These are phyloP conservation scores for Noctua pronuba DNA, from an alignment of 2,888 invertebrate genomes.

Conservation along the genomic window DNA sequence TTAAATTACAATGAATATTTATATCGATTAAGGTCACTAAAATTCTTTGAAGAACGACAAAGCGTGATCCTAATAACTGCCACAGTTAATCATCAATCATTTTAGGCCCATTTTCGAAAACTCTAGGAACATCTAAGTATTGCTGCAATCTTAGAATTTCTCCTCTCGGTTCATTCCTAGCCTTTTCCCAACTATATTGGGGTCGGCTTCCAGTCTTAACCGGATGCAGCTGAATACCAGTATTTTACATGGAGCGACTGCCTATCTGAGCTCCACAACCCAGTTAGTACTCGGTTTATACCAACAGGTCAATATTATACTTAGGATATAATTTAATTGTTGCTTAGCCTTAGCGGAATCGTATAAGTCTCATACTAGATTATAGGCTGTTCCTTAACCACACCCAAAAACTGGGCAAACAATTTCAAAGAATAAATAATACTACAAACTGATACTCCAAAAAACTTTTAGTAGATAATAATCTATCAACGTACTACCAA, in stretches of 20 bases:
- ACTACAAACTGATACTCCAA: neutral
- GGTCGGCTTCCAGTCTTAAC: too few species aligned
- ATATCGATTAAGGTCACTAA: slow-evolving; percentile 29
- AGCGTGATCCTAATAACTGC: neutral
- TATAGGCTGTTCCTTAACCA: neutral
- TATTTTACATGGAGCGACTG: too few species aligned
- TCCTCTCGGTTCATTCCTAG: too few species aligned
- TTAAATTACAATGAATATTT: slow-evolving; percentile 25
- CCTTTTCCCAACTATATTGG: too few species aligned
- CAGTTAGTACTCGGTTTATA: too few species aligned
- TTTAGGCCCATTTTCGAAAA: neutral
- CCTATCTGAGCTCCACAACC: too few species aligned
- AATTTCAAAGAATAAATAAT: neutral
- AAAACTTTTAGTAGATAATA: slow-evolving; percentile 10
- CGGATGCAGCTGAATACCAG: too few species aligned
- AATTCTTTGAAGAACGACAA: slow-evolving; percentile 22
- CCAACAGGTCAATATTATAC: neutral
- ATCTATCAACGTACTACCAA: slow-evolving; percentile 15
- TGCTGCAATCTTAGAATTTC: neutral
- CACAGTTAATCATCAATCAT: slow-evolving; percentile 23
- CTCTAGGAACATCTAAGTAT: neutral
- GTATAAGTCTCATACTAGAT: neutral
- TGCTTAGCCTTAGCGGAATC: neutral
- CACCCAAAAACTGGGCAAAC: neutral
- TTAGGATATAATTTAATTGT: neutral